Evolutionary conservation across 2,888 invertebrate genomes (phyloP).

Genomic region (Pheosia gnoma): DNA sequence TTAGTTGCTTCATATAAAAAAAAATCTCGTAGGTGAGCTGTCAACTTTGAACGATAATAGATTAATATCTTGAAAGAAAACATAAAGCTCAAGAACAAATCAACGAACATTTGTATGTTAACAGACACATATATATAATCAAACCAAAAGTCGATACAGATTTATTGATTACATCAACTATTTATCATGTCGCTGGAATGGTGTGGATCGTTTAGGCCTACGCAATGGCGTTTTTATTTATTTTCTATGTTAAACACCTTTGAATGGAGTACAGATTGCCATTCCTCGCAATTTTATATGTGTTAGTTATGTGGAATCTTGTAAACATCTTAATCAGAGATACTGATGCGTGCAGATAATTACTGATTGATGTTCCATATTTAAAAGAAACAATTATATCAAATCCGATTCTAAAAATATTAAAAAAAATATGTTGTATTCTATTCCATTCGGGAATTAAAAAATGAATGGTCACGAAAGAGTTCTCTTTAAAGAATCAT

Average conservation of each 20-base stretch:
- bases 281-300: conserved; percentile 24
- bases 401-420: neutral
- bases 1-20: neutral
- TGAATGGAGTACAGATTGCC: conserved; percentile 12
- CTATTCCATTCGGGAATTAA: too few species aligned
- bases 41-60: too few species aligned
- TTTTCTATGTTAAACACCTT: conserved; percentile 3
- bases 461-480: too few species aligned
- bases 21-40: neutral
- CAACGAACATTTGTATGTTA: neutral
- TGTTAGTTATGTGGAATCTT: conserved; percentile 11
- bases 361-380: neutral
- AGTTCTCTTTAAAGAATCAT: too few species aligned
- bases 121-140: neutral
- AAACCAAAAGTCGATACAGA: conserved; percentile 5
- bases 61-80: too few species aligned
- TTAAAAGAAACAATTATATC: neutral
- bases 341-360: neutral
- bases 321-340: conserved; percentile 10
- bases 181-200: conserved; percentile 11
- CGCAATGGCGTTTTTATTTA: conserved; percentile 18
- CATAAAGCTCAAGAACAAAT: neutral
- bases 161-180: conserved; percentile 8
- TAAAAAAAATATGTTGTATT: too few species aligned
- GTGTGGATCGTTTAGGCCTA: conserved; percentile 18